Percentiles rank a stretch among this genome's conserved stretches.
These are phyloP conservation scores for Heliconius eleuchia DNA, from an alignment of 1,140 invertebrate species.

Conservation along the genomic window DNA sequence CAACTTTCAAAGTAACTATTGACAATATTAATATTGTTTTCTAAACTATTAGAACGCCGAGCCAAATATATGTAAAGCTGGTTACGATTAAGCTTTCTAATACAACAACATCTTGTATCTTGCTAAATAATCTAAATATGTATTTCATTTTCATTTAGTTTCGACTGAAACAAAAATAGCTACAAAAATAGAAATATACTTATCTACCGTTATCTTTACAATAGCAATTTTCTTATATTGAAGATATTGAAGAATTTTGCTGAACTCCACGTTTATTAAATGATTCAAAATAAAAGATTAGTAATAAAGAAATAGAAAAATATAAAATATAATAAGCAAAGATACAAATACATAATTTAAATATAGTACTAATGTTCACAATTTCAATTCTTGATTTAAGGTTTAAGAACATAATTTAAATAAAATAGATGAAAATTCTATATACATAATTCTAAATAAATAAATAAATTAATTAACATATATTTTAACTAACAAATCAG, in stretches of 20 bases:
- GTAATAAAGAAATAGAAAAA: neutral
- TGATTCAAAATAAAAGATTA: neutral
- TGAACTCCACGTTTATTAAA: neutral
- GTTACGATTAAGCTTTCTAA: conserved; percentile 20
- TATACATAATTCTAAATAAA: too few relatives aligned
- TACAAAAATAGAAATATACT: conserved; percentile 31
- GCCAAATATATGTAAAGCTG: neutral
- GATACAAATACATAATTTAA: neutral
- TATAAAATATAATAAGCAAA: neutral
- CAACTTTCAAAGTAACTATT: too few relatives aligned
- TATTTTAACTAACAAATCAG: too few relatives aligned
- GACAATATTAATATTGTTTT: neutral
- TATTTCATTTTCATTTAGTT: conserved; percentile 24
- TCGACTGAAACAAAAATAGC: conserved; percentile 30
- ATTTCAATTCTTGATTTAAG: too few relatives aligned
- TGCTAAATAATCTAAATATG: conserved; percentile 21
- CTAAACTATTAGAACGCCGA: neutral
- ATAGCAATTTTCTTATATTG: conserved; percentile 1
- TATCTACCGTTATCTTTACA: conserved; percentile 15
- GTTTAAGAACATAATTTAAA: too few relatives aligned
- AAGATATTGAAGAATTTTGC: conserved; percentile 21
- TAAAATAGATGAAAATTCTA: too few relatives aligned
- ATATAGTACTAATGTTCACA: too few relatives aligned
- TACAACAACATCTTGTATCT: conserved; percentile 11
- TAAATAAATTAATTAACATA: too few relatives aligned